Evolutionary conservation across 2,113 vertebrate genomes (phyloP).

Genomic region (Stomatorhinus ivindoensis): DNA sequence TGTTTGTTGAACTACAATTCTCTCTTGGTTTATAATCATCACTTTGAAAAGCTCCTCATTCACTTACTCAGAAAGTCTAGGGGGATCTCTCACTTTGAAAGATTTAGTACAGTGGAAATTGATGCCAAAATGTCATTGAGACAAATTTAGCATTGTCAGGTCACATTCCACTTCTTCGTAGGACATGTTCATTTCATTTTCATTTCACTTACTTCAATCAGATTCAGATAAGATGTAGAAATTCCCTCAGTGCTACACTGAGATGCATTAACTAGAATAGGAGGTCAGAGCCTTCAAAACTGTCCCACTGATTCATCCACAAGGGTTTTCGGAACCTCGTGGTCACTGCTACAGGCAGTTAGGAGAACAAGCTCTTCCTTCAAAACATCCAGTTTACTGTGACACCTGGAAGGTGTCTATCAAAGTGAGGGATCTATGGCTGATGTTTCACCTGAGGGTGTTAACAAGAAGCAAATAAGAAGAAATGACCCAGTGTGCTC

Average conservation of each 20-base stretch:
- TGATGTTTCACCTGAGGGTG: neutral
- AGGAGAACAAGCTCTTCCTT: neutral
- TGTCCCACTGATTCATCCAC: neutral
- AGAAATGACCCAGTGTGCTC: neutral
- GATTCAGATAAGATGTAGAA: neutral
- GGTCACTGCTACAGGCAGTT: neutral
- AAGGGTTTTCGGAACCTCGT: neutral
- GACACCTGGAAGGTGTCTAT: neutral
- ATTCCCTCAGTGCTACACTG: neutral
- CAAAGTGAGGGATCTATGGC: neutral
- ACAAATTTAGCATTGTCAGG: neutral
- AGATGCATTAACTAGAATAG: neutral
- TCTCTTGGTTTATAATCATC: neutral
- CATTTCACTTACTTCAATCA: neutral
- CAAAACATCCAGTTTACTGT: neutral
- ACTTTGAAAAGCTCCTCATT: neutral
- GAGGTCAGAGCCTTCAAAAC: neutral
- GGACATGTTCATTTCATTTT: neutral
- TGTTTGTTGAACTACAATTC: neutral
- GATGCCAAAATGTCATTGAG: neutral
- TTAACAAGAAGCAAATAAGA: neutral
- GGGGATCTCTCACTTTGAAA: no score
- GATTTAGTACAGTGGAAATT: neutral
- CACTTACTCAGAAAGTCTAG: neutral
- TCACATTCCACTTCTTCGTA: neutral